Percentiles rank a stretch among this genome's conserved stretches.
phyloP scores from a whole-genome alignment of 2,113 vertebrate genomes.

The Circaetus gallicus region DNA sequence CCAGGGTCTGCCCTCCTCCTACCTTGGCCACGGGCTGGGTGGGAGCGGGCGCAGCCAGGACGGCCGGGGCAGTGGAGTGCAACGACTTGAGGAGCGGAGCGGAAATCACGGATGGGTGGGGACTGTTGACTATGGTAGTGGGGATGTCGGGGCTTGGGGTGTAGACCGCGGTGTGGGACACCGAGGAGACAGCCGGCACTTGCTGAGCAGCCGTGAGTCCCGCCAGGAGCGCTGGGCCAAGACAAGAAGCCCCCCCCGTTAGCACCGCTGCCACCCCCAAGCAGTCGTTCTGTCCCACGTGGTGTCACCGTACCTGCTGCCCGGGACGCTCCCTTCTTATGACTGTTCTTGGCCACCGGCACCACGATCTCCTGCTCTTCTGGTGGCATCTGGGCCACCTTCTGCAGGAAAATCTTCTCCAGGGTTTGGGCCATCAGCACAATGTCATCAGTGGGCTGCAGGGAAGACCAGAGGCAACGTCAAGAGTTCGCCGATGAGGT shows the following conservation, averaged over 20 bases:
- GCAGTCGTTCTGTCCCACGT: accelerated
- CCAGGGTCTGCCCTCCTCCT: constrained; percentile 26
- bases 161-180: constrained; percentile 81
- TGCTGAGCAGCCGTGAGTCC: constrained; percentile 85
- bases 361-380: constrained; percentile 86
- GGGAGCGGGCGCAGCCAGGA: constrained; percentile 71
- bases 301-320: neutral
- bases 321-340: constrained; percentile 76
- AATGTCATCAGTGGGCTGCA: constrained; percentile 90
- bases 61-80: constrained; percentile 63
- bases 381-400: constrained; percentile 92
- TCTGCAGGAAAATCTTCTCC: constrained; percentile 92
- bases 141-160: constrained; percentile 83
- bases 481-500: accelerated
- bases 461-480: neutral
- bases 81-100: constrained; percentile 76
- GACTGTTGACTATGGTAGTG: constrained; percentile 82
- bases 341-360: constrained; percentile 79
- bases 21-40: constrained; percentile 85
- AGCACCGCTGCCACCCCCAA: neutral
- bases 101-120: constrained; percentile 80
- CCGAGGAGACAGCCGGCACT: constrained; percentile 87
- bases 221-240: constrained; percentile 61
- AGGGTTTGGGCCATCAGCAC: constrained; percentile 94
- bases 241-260: too few species aligned